Evolutionary conservation across 2,113 vertebrate genomes (phyloP), one percentile per base, ranked within the genome.

Genomic region (Nerophis lumbriciformis): DNA sequence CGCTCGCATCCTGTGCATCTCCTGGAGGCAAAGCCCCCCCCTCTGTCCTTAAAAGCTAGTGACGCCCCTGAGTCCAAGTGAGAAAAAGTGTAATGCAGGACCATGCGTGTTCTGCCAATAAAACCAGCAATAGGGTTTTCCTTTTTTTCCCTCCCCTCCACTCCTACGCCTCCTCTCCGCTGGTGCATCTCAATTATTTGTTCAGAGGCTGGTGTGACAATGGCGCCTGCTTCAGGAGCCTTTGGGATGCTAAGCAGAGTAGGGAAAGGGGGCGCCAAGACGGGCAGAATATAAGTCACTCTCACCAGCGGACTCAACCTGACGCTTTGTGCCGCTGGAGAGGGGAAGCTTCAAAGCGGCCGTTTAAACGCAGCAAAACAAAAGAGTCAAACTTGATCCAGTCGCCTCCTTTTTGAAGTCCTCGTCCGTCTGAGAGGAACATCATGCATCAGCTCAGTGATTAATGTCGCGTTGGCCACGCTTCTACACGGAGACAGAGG

Each of bases 331-430:
- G 77, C 86, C 51, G 87, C 82, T 73, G 78, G 77, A 94, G 91
- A 93, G 91, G 88, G 80, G 88, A 89, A 88, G 93, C 95, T 95
- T 97, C 95, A 98, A 98, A 96, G 94, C 88, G 88, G 59, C 88
- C 87, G 89, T 93, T 94, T 89, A 90, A 92, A 75, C 69, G 76
- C 56, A 59, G 88, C 28, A 90, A 91, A 91, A 92, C 92, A 89
- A 86, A 88, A 81, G 81, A 93, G 71, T 12, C 35, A 92, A 93
- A 93, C 94, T 94, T 93, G 91, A 93, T 93, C 91, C 87, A 83
- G 88, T 85, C 83, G 86, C 63, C 35, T 78, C 77, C 90, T 93
- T 93, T 95, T 95, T 97, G 94, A 97, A 96, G 93, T 93, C 13
- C 53, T 5, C 3, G 12, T 44, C 55, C n/a, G 44, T 14, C 44